Percentiles rank a stretch among this genome's conserved stretches.
Evolutionary conservation across 2,797 vertebrate species (phyloP).

Genomic region (Ciconia nigra): DNA sequence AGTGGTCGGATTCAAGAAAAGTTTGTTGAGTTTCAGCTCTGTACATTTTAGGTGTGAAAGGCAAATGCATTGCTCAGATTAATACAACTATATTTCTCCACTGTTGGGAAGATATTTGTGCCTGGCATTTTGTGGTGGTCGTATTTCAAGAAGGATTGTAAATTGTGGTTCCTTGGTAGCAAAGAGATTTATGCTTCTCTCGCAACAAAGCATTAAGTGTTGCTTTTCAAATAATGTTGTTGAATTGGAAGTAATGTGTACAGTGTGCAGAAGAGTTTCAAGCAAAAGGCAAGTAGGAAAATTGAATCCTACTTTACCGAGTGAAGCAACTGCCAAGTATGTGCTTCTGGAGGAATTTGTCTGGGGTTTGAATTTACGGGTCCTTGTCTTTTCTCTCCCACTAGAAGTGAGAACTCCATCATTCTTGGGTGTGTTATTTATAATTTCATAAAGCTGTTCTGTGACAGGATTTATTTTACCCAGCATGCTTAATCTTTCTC

Average conservation of each 20-base stretch:
- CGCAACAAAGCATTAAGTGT: not conserved
- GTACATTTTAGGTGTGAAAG: not conserved
- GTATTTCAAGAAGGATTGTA: not conserved
- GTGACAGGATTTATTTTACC: slow-evolving; percentile 88
- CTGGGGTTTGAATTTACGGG: slow-evolving; percentile 66
- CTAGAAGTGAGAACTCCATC: slow-evolving; percentile 70
- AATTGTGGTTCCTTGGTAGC: not conserved
- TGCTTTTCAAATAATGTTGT: slow-evolving; percentile 2
- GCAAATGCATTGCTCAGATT: not conserved
- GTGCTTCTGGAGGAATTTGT: slow-evolving; percentile 56
- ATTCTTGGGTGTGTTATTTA: slow-evolving; percentile 78
- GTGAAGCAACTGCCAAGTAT: slow-evolving; percentile 26
- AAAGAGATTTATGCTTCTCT: not conserved
- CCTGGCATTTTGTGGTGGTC: not conserved
- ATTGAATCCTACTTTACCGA: slow-evolving; percentile 48
- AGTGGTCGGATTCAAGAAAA: not conserved
- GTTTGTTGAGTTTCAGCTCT: not conserved
- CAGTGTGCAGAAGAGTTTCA: not conserved
- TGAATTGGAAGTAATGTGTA: not conserved
- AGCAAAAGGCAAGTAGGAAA: slow-evolving; percentile 12
- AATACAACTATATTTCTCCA: not conserved
- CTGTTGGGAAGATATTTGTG: not conserved
- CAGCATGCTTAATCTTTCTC: slow-evolving; percentile 77
- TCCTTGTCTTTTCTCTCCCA: slow-evolving; percentile 69
- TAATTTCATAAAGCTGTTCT: slow-evolving; percentile 90